A percentile compares a stretch with the other conserved stretches of the same genome.
Conservation (phyloP, 2,888 invertebrate species). For the Ophioninae sp. region DNA sequence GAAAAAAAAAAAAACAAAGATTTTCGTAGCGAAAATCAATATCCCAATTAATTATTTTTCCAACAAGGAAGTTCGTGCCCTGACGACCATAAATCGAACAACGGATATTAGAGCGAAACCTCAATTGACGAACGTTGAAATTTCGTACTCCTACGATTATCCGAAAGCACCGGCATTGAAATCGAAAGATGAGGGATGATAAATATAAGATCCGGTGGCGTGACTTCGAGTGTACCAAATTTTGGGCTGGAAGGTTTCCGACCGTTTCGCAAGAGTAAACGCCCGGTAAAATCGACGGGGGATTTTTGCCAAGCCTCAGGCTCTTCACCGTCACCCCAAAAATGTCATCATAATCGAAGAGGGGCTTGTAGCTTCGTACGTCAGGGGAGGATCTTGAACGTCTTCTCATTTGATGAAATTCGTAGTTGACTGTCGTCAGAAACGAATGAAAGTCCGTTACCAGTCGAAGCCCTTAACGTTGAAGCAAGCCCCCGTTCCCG, state of each 20-base stretch:
- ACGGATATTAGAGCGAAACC: too few species aligned
- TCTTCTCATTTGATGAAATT: conserved; percentile 44
- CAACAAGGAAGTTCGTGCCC: too few species aligned
- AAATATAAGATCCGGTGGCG: not conserved
- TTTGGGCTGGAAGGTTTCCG: not conserved
- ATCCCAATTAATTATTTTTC: too few species aligned
- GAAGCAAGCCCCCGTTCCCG: too few species aligned
- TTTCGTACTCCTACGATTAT: too few species aligned
- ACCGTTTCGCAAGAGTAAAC: not conserved
- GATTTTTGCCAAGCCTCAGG: conserved; percentile 16
- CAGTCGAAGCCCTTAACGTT: conserved; percentile 5
- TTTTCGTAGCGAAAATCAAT: too few species aligned
- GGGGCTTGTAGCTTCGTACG: not conserved
- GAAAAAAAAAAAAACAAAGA: too few species aligned
- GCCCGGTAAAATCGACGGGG: not conserved
- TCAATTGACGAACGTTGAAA: too few species aligned
- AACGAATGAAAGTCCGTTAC: conserved; percentile 58
- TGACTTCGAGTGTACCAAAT: not conserved
- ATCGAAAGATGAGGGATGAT: not conserved
- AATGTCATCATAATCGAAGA: conserved; percentile 15
- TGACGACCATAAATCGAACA: too few species aligned
- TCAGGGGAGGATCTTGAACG: conserved; percentile 9
- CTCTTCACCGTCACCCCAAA: conserved; percentile 19
- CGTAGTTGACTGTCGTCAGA: conserved; percentile 47
- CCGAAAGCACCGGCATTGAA: too few species aligned